Conservation (phyloP, 2,113 vertebrate species). For the Nesoenas mayeri region DNA sequence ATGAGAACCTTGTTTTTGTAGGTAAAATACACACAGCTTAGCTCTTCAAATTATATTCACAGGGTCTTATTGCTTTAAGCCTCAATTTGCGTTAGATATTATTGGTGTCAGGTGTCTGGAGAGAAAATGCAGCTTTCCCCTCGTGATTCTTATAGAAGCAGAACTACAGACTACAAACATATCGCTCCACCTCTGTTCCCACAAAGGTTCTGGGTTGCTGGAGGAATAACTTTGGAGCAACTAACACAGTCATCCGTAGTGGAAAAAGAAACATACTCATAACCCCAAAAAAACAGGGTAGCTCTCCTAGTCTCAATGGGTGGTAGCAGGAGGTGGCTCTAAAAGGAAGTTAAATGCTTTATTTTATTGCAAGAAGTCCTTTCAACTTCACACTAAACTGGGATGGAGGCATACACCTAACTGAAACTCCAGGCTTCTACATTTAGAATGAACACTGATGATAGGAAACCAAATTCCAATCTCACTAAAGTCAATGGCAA, state of each 20-base stretch:
- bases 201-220: not conserved
- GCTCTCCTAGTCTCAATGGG: slow-evolving; percentile 5
- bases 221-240: slow-evolving; percentile 1
- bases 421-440: not conserved
- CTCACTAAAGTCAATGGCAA: not conserved
- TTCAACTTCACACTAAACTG: not conserved
- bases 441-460: not conserved
- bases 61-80: not conserved
- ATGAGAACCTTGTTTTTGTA: not conserved
- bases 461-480: slow-evolving; percentile 3
- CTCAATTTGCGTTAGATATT: not conserved
- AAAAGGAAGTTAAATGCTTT: slow-evolving; percentile 11
- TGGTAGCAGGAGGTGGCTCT: slow-evolving; percentile 22
- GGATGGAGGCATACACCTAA: not conserved
- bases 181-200: not conserved
- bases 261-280: slow-evolving; percentile 49
- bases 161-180: not conserved
- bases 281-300: not conserved
- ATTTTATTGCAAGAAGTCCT: slow-evolving; percentile 21
- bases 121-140: not conserved
- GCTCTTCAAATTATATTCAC: not conserved
- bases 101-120: not conserved
- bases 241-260: not conserved
- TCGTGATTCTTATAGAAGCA: not conserved
- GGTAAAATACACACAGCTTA: not conserved